Conservation (phyloP, 2,113 vertebrate genomes). For the mouse (Mus musculus) region DNA sequence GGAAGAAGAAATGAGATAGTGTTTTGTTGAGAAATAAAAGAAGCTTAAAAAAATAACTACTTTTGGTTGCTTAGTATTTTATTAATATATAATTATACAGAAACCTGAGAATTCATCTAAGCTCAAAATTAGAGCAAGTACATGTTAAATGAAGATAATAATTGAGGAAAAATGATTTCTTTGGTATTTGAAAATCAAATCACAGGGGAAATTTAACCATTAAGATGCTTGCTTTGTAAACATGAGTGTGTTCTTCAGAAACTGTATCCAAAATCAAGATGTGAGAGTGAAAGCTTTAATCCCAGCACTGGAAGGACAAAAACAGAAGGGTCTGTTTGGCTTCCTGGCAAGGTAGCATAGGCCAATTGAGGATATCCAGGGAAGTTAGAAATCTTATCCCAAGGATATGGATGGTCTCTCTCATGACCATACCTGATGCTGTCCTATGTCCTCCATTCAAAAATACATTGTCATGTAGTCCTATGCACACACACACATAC, state of each 20-base stretch:
- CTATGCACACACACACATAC: accelerated
- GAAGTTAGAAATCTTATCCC: background rate
- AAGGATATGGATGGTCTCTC: too few relatives aligned
- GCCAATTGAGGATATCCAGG: background rate
- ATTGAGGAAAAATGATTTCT: background rate
- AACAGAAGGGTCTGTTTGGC: accelerated
- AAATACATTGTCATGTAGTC: background rate
- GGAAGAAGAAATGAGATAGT: background rate
- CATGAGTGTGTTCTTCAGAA: background rate
- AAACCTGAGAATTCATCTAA: background rate
- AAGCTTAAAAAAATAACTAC: background rate
- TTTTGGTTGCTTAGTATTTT: background rate
- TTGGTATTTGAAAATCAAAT: background rate
- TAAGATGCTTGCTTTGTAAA: background rate
- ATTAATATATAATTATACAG: background rate
- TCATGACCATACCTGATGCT: background rate
- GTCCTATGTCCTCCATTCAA: background rate
- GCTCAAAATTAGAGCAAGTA: background rate
- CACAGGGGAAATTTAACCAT: too few relatives aligned
- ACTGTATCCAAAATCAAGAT: background rate
- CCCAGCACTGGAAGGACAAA: too few relatives aligned
- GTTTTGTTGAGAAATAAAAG: background rate
- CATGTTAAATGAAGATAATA: background rate
- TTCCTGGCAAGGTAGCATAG: accelerated
- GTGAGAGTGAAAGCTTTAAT: background rate